Percentiles rank a stretch among this genome's conserved stretches.
Evolutionary conservation across 1,140 invertebrate species (phyloP).

Genomic region (Drosophila bocqueti): DNA sequence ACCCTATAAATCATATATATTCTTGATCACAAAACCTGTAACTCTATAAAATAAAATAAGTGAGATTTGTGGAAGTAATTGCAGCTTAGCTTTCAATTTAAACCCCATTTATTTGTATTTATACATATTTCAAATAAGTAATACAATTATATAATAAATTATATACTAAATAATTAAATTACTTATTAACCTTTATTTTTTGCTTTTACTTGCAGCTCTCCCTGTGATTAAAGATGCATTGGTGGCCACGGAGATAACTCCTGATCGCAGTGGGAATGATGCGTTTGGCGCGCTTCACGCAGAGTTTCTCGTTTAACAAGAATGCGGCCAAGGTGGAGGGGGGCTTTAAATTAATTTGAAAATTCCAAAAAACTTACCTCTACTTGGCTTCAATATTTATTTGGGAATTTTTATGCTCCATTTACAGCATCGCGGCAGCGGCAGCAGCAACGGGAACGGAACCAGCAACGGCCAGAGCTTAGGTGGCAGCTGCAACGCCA

Average conservation of each 20-base stretch:
- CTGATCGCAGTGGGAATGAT: conserved; percentile 63
- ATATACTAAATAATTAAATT: no score
- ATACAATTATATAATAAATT: no score
- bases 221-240: conserved; percentile 18
- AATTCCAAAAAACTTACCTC: background rate
- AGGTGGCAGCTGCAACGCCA: conserved; percentile 58
- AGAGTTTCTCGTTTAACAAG: conserved; percentile 70
- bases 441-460: conserved; percentile 48
- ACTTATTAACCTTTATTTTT: background rate
- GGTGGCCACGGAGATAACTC: conserved; percentile 18
- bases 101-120: background rate
- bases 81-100: background rate
- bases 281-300: conserved; percentile 76
- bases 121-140: no score
- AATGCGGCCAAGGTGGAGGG: conserved; percentile 66
- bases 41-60: no score
- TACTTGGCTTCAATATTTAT: background rate
- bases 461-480: conserved; percentile 46
- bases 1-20: no score
- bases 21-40: no score
- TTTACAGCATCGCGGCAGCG: conserved; percentile 68
- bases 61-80: no score
- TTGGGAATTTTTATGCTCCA: background rate
- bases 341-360: background rate
- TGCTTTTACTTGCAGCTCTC: conserved; percentile 19